phyloP scores from a whole-genome alignment of 2,797 vertebrate species.

The Neosilurus mollespiculum region DNA sequence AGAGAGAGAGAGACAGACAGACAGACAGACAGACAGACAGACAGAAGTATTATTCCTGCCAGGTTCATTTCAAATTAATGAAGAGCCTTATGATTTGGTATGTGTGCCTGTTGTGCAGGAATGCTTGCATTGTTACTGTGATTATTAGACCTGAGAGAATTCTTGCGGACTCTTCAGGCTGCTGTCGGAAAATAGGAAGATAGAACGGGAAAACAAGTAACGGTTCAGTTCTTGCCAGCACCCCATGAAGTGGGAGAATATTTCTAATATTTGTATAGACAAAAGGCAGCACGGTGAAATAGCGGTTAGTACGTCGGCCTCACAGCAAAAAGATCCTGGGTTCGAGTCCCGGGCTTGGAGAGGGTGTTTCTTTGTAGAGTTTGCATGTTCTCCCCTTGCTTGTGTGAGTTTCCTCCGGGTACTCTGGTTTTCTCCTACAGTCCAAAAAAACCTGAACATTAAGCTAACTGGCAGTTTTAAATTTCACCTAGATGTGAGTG shows the following conservation, averaged over 20 bases:
- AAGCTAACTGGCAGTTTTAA: too few relatives aligned
- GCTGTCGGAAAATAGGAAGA: not conserved
- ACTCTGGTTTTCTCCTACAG: too few relatives aligned
- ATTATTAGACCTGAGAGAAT: constrained; percentile 19
- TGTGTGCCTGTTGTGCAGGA: constrained; percentile 4
- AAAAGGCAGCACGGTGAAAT: too few relatives aligned
- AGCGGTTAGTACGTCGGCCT: too few relatives aligned
- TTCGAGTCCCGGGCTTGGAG: too few relatives aligned
- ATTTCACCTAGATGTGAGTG: too few relatives aligned
- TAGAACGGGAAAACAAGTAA: not conserved
- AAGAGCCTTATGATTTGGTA: constrained; percentile 1
- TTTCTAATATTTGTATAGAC: not conserved
- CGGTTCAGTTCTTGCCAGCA: not conserved
- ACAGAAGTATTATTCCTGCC: constrained; percentile 21
- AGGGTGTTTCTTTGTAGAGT: too few relatives aligned
- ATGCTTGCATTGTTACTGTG: not conserved
- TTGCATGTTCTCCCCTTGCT: too few relatives aligned
- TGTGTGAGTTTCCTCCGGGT: too few relatives aligned
- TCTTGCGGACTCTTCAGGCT: not conserved
- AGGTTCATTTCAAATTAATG: constrained; percentile 38
- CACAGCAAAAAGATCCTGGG: too few relatives aligned
- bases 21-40: not conserved
- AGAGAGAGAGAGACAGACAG: constrained; percentile 12
- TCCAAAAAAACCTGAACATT: too few relatives aligned
- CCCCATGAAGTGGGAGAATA: constrained; percentile 2